These are phyloP conservation scores for Agriotes lineatus DNA, from an alignment of 2,888 invertebrate genomes.

Conservation along the genomic window DNA sequence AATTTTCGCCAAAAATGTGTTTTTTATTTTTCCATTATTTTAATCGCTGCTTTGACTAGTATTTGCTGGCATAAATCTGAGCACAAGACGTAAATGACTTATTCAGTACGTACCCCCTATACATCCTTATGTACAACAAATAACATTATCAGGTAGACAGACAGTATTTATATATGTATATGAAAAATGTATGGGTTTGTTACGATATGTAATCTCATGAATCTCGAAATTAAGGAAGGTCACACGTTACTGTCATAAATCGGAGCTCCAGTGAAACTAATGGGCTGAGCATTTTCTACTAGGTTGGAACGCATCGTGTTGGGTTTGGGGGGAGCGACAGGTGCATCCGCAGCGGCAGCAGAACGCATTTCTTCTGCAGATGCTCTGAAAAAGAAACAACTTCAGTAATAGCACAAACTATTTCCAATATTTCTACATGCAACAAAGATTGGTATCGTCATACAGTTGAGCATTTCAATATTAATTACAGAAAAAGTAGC, in stretches of 20 bases:
- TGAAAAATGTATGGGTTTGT: neutral
- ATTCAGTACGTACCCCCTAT: no score
- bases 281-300: slow-evolving; percentile 85
- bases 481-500: no score
- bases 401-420: no score
- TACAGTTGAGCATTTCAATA: no score
- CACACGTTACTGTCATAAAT: slow-evolving; percentile 76
- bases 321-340: slow-evolving; percentile 36
- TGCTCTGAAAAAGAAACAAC: slow-evolving; percentile 71
- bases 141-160: neutral
- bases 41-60: no score
- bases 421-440: no score
- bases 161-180: neutral
- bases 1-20: no score
- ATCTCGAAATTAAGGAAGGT: slow-evolving; percentile 51
- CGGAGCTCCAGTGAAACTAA: slow-evolving; percentile 80
- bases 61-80: no score
- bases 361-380: slow-evolving; percentile 84
- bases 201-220: slow-evolving; percentile 36
- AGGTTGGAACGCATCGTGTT: slow-evolving; percentile 78
- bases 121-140: slow-evolving; percentile 4
- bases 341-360: slow-evolving; percentile 69
- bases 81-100: no score
- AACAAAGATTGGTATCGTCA: no score
- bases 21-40: neutral